Percentiles rank a stretch among this genome's conserved stretches.
Evolutionary conservation across 2,797 vertebrate species (phyloP).

Genomic region (Scolopax rusticola): DNA sequence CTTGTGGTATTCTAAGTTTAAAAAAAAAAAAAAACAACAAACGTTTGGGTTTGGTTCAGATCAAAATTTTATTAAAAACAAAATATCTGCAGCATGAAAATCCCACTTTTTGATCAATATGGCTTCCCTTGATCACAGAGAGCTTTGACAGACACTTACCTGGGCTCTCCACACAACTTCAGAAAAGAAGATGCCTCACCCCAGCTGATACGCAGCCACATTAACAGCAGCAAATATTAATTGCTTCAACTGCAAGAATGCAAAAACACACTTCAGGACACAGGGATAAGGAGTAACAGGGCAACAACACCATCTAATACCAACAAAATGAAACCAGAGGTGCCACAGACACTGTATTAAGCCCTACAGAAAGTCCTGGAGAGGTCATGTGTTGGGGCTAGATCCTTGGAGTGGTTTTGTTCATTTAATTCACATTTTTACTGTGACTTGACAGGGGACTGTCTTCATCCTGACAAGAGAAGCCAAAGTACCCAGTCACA

Average conservation of each 20-base stretch:
- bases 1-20: neutral
- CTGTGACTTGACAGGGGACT: accelerated
- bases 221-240: neutral
- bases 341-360: neutral
- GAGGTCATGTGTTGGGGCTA: neutral
- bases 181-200: neutral
- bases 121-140: neutral
- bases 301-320: neutral
- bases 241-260: neutral
- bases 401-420: no score
- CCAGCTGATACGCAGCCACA: neutral
- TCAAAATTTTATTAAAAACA: neutral
- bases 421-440: neutral
- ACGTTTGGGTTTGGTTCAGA: neutral
- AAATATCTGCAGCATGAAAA: neutral
- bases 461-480: neutral
- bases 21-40: no score
- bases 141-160: neutral
- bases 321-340: neutral
- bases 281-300: neutral
- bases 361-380: neutral
- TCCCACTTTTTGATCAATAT: accelerated
- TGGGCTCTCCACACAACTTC: neutral
- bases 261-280: neutral
- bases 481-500: neutral